Base-by-base conservation (phyloP, 2,797 vertebrate genomes). In the Poeciliopsis turneri region DNA sequence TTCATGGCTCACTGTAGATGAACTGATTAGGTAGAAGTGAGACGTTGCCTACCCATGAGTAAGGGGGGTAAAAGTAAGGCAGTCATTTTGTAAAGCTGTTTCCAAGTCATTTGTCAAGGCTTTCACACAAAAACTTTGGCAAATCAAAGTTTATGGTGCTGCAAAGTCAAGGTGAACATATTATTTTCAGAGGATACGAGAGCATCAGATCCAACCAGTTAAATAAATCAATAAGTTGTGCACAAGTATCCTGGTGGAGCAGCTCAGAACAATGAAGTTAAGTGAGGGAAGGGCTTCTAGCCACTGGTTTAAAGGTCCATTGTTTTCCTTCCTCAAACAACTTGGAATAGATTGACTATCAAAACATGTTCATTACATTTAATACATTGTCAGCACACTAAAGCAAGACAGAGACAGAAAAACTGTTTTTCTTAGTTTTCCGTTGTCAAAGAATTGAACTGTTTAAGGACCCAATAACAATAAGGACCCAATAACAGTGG, bases 21-120 rank as follows among this genome's bases (percentile, higher is more conserved):
- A 76, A 71, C 33, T 74, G 82, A 82, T 87, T 77, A 84, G 75
- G 77, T 78, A 45, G n/a, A 70, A 78, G 72, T 16, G 66, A 85
- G n/a, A 20, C 41, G 66, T 53, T 53, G 20, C 66, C 7, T 77
- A 28, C 15, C 18, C 13, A 72, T 5, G 0, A 66, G 47, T 59
- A 41, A 75, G 33, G 46, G 3, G 23, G 33, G n/a, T 41, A 49
- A 28, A 3, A 23, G 16, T 41, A 59, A 36, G n/a, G 20, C 66
- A 49, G 16, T 33, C 28, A 53, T 39, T 75, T 69, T 73, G 36
- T 76, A 33, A 46, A 76, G 23, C 10, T 59, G 25, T 55, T 46
- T 78, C 28, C 51, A 25, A 33, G 41, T 72, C 68, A 59, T 72
- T 72, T 61, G 36, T 41, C 55, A 72, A 15, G 43, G 28, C 61